These are phyloP conservation scores for Pontoporia blainvillei DNA, from an alignment of 2,113 vertebrate species.

Conservation along the genomic window DNA sequence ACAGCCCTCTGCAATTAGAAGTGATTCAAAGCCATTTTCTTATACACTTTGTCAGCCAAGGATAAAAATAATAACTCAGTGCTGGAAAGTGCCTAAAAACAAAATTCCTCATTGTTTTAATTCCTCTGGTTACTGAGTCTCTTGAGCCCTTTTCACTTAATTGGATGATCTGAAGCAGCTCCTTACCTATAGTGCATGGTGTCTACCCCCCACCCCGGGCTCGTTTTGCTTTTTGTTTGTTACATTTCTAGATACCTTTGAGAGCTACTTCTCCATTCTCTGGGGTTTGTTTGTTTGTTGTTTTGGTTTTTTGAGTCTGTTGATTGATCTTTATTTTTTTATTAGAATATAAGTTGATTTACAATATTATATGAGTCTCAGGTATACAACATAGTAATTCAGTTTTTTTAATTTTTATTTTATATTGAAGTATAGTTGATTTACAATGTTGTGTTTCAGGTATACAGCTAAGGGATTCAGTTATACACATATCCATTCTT, in stretches of 20 bases:
- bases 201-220: background rate
- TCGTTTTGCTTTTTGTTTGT: background rate
- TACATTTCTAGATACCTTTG: background rate
- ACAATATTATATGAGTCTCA: background rate
- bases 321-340: background rate
- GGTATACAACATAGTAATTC: background rate
- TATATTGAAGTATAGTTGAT: background rate
- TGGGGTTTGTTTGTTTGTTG: background rate
- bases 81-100: background rate
- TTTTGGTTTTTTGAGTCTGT: background rate
- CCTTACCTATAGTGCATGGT: background rate
- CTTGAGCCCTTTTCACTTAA: background rate
- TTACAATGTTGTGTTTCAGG: background rate
- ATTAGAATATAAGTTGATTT: background rate
- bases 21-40: slow-evolving; percentile 4
- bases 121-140: background rate
- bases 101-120: background rate
- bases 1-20: background rate
- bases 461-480: background rate
- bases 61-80: background rate
- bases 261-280: background rate
- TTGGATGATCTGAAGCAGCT: background rate
- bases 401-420: background rate
- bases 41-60: background rate
- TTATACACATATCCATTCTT: background rate